Conservation (phyloP, 2,797 vertebrate genomes). For the Brotula barbata region DNA sequence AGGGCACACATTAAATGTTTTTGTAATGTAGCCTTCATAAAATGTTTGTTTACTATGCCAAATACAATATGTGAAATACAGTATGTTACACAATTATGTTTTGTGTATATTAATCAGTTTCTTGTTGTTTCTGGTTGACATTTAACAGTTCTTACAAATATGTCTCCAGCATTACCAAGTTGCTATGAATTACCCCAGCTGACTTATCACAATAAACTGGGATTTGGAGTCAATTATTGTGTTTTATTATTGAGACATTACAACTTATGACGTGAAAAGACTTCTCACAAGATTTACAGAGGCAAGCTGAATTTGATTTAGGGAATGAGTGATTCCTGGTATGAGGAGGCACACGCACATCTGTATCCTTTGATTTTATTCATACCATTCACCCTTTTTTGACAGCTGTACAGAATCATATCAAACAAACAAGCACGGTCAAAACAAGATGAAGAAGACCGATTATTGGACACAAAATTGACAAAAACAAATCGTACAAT, state of each 20-base stretch:
- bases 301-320: too few species aligned
- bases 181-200: constrained; percentile 31
- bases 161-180: constrained; percentile 35
- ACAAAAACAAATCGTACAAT: too few species aligned
- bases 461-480: too few species aligned
- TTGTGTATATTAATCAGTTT: constrained; percentile 61
- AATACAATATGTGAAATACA: constrained; percentile 55
- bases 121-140: constrained; percentile 41
- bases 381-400: background rate
- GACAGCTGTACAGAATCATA: too few species aligned
- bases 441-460: too few species aligned
- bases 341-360: background rate
- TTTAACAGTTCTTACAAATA: constrained; percentile 20
- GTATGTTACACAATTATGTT: constrained; percentile 47
- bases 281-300: background rate
- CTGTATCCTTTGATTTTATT: background rate
- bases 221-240: constrained; percentile 27
- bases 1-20: constrained; percentile 43
- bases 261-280: background rate
- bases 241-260: background rate
- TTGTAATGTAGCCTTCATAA: constrained; percentile 46
- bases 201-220: constrained; percentile 56
- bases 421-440: too few species aligned
- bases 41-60: constrained; percentile 48
- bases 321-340: too few species aligned